These are phyloP conservation scores for Gymnoscopelus braueri DNA, from an alignment of 2,797 vertebrate species.

Conservation along the genomic window DNA sequence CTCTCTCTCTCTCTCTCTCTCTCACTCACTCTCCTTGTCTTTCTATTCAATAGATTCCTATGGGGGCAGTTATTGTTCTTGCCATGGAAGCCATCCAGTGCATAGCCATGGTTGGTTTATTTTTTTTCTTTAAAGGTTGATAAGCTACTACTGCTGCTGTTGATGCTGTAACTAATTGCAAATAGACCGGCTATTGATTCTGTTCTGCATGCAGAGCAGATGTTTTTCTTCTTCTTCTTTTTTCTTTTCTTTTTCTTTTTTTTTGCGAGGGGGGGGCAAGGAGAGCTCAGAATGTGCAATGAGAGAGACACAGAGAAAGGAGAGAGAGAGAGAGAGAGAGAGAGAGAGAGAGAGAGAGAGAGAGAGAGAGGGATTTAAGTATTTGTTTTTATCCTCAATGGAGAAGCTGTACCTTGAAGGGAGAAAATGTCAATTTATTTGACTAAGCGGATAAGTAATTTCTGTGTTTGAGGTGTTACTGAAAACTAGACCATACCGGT, in stretches of 20 bases:
- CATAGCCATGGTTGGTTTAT: neutral
- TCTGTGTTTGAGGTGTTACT: too few species aligned
- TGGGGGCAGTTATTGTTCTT: neutral
- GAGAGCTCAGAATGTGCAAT: neutral
- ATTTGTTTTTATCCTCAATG: too few species aligned
- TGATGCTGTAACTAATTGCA: conserved; percentile 46
- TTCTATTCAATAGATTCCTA: neutral
- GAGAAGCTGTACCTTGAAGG: too few species aligned
- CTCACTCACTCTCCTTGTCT: neutral
- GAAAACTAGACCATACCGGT: too few species aligned
- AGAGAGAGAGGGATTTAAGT: too few species aligned
- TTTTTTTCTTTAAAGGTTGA: neutral
- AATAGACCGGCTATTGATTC: conserved; percentile 53
- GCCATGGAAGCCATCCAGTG: conserved; percentile 20
- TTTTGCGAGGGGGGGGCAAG: neutral
- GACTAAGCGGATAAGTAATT: too few species aligned
- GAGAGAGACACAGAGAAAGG: too few species aligned
- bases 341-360: too few species aligned
- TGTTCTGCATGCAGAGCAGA: conserved; percentile 50
- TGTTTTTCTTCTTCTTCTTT: conserved; percentile 35
- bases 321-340: too few species aligned
- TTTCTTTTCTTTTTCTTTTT: neutral
- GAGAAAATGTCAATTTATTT: too few species aligned
- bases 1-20: too few species aligned
- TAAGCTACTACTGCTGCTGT: conserved; percentile 19